Percentiles rank a stretch among this genome's conserved stretches.
Conservation (phyloP, 2,888 invertebrate species). For the Chesias legatella region DNA sequence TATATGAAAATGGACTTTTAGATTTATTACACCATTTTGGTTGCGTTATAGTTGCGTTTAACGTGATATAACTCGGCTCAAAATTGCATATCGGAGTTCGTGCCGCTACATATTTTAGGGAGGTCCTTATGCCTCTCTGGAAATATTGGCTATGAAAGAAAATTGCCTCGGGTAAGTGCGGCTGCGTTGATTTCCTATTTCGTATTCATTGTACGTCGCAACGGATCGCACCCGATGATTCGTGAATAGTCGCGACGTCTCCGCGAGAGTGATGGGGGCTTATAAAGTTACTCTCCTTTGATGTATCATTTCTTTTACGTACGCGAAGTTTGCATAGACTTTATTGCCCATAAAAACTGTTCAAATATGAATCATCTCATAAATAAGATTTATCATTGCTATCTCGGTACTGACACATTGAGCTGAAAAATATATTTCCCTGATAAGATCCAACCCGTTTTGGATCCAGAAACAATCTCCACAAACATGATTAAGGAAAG, state of each 20-base stretch:
- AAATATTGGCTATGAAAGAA: conserved; percentile 71
- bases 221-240: conserved; percentile 56
- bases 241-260: conserved; percentile 46
- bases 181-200: conserved; percentile 74
- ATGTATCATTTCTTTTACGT: conserved; percentile 27
- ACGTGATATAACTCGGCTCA: conserved; percentile 66
- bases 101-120: conserved; percentile 63
- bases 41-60: conserved; percentile 63
- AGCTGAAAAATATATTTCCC: conserved; percentile 4
- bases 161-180: conserved; percentile 68
- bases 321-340: conserved; percentile 18
- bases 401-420: not conserved
- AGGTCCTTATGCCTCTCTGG: conserved; percentile 49
- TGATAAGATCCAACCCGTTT: conserved; percentile 20
- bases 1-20: conserved; percentile 78
- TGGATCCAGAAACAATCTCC: conserved; percentile 17
- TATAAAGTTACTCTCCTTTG: conserved; percentile 30
- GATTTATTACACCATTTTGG: conserved; percentile 75
- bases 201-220: conserved; percentile 72
- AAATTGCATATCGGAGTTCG: conserved; percentile 68
- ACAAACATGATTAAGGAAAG: conserved; percentile 26
- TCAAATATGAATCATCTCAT: conserved; percentile 28
- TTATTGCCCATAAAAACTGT: conserved; percentile 29
- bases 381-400: conserved; percentile 16
- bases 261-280: conserved; percentile 31